Evolutionary conservation across 2,113 vertebrate genomes (phyloP), one percentile per base, ranked within the genome.

Genomic region (Proterorhinus semilunaris): DNA sequence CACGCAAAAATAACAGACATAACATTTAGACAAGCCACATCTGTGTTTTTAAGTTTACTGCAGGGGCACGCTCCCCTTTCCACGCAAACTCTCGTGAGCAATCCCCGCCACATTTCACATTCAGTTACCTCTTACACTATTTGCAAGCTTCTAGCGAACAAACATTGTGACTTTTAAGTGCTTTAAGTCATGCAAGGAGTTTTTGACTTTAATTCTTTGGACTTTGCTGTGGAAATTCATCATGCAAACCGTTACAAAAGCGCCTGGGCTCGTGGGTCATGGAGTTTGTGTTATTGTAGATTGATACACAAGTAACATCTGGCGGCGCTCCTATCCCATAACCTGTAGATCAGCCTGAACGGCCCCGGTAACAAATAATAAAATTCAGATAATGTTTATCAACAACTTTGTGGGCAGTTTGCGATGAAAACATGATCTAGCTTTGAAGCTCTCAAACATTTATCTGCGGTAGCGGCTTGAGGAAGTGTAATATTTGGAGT

Each of bases 1-100:
- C 58, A 61, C 10, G 58, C 58, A 61, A 3, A 16, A n/a, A 42
- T 36, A 36, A 16, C 42, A 45, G 42, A 44, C 58, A 61, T 44
- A 61, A 61, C 58, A 61, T 61, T 61, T 61, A 61, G 42, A 61
- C 58, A n/a, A 61, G 8, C 58, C 58, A 61, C 42, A 44, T 61
- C 42, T 61, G 58, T 61, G 36, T 45, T 43, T 61, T 44, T 9
- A 45, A 61, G 36, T 10, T 15, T 16, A 42, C 15, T n/a, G 13
- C 42, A 15, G 12, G n/a, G 58, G 43, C 58, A 61, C 58, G 58
- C 7, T 61, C 13, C 15, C 9, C 8, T 10, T 44, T 9, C 42
- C 1, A 8, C 42, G 7, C 36, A 12, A 10, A 8, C 58, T n/a
- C 36, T 61, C 42, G 13, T 61, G 36, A 45, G 13, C 42, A n/a